These are phyloP conservation scores for Spialia ferax DNA, from an alignment of 2,888 invertebrate species.

Conservation along the genomic window DNA sequence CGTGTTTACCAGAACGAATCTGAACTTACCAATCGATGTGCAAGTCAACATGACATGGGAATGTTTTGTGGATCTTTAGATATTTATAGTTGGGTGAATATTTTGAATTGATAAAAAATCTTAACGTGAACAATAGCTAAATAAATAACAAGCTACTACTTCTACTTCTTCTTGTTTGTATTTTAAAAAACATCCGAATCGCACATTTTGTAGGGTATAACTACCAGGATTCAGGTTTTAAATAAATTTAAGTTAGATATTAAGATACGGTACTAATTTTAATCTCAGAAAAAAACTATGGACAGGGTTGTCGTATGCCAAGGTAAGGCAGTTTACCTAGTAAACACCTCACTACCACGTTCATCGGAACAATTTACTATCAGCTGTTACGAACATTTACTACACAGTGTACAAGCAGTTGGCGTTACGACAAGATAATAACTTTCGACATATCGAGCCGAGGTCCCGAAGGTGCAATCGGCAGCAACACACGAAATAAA, in stretches of 20 bases:
- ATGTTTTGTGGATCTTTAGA: not conserved
- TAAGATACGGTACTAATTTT: no score
- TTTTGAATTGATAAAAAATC: no score
- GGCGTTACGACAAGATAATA: constrained; percentile 51
- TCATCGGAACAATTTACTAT: constrained; percentile 1
- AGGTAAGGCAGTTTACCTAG: not conserved
- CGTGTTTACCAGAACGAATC: constrained; percentile 26
- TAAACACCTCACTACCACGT: not conserved
- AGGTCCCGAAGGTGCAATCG: constrained; percentile 71
- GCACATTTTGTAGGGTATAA: no score
- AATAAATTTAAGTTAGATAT: no score
- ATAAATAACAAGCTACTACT: no score
- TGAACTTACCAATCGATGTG: constrained; percentile 1
- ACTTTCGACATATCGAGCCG: constrained; percentile 54
- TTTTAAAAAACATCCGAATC: no score
- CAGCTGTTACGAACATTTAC: constrained; percentile 15
- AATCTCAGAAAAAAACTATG: no score
- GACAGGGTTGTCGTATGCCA: no score
- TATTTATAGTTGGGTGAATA: no score
- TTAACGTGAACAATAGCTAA: no score
- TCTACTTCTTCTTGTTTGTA: no score
- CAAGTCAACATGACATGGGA: constrained; percentile 8
- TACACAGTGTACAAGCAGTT: constrained; percentile 44
- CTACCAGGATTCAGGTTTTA: no score
- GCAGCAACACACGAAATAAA: constrained; percentile 63